Base-by-base conservation (phyloP, 53 echinoderm and acorn worm genomes). In the Zoroaster sp. region DNA sequence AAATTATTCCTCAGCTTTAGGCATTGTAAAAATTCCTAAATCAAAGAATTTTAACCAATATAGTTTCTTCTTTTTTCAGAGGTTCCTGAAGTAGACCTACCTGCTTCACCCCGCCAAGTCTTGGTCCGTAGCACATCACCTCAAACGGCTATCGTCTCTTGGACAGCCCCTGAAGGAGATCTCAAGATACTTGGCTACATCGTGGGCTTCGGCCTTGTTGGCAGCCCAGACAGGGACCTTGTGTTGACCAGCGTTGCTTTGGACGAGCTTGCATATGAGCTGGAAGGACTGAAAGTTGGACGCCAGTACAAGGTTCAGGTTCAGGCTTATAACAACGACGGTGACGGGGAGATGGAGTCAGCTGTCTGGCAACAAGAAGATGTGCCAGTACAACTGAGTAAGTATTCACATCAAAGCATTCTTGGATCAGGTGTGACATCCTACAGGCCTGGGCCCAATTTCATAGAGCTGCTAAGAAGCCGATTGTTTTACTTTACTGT, bases 261-360 rank as follows among this genome's bases (percentile, higher is more conserved):
- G 3, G 71, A 71, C 1, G 71, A 85, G 40, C 45, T 69, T 2
- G 47, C 45, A 13, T 14, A 35, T 40, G 85, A 85, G 38, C 42
- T 85, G 49, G 85, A 85, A 4, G 70, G 49, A 2, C 33, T 85
- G n/a, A 85, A 75, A 35, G 66, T 83, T 1, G 85, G 66, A 14
- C 63, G 79, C 1, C 49, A 69, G 7, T 91, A 91, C 35, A 42
- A 51, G 34, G 91, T 78, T 40, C 71, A 77, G 10, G 72, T 91
- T 6, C 87, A 87, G 33, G 91, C 87, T 0, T 91, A 87, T 38
- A 87, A 59, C 53, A 87, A 78, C 35, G 73, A 86, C 17, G 91
- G 70, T 51, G 91, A 87, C 13, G 91, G 91, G 31, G 41, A 71
- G 15, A 55, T 70, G 4, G 35, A 37, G 33, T 35, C 37, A 18